phyloP scores from a whole-genome alignment of 2,113 vertebrate species.

The Forbesichthys papilliferus region DNA sequence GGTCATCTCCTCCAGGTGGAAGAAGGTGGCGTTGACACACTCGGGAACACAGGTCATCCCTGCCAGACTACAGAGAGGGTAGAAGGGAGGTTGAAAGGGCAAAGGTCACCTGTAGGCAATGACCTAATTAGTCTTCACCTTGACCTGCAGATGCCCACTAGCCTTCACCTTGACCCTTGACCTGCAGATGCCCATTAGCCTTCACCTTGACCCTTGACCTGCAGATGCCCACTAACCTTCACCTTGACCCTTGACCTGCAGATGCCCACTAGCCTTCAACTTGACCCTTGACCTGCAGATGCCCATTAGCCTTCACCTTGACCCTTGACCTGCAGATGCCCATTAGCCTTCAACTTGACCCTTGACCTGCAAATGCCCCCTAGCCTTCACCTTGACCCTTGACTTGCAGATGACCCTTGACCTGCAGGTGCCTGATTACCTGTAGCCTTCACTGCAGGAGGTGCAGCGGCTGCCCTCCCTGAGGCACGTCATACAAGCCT shows the following conservation, averaged over 20 bases:
- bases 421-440: conserved; percentile 65
- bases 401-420: not conserved
- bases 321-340: not conserved
- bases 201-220: not conserved
- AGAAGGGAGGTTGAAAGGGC: not conserved
- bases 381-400: not conserved
- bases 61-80: conserved; percentile 74
- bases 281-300: not conserved
- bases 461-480: conserved; percentile 82
- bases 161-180: too few relatives aligned
- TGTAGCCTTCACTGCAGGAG: conserved; percentile 84
- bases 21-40: conserved; percentile 84
- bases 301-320: not conserved
- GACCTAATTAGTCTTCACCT: not conserved
- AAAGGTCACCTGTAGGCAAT: not conserved
- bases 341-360: not conserved
- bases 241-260: not conserved
- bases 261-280: not conserved
- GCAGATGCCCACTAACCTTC: not conserved
- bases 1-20: conserved; percentile 79
- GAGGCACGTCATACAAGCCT: conserved; percentile 82
- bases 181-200: too few relatives aligned
- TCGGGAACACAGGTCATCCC: conserved; percentile 85
- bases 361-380: not conserved
- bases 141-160: too few relatives aligned